phyloP scores from a whole-genome alignment of 2,797 vertebrate species.

The Parambassis ranga region DNA sequence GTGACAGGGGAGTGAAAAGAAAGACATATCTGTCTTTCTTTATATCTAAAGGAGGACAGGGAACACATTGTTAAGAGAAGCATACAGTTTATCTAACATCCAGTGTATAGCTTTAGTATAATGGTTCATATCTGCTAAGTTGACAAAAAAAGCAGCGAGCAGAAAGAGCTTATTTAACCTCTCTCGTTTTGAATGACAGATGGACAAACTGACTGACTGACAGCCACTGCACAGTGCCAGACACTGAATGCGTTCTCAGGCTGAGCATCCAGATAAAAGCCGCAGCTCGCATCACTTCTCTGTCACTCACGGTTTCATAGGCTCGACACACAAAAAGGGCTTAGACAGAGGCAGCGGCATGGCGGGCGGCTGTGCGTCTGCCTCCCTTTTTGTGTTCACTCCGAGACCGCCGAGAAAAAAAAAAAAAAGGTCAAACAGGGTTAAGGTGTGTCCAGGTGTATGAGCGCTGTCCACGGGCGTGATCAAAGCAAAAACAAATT shows the following conservation, averaged over 20 bases:
- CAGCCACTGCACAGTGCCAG: conserved; percentile 50
- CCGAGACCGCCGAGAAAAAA: neutral
- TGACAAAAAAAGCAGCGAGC: conserved; percentile 55
- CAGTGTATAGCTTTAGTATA: conserved; percentile 39
- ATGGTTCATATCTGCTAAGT: conserved; percentile 58
- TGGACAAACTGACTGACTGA: conserved; percentile 59
- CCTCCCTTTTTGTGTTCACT: conserved; percentile 3
- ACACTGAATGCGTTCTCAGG: conserved; percentile 42
- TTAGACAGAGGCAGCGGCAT: neutral
- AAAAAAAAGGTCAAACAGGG: conserved; percentile 25
- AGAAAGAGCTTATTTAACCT: conserved; percentile 43
- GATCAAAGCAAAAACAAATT: conserved; percentile 26
- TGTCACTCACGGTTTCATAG: conserved; percentile 57
- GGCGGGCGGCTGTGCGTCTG: neutral
- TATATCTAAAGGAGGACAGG: conserved; percentile 58
- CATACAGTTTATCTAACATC: conserved; percentile 65
- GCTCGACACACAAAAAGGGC: conserved; percentile 32
- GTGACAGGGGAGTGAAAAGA: conserved; percentile 39
- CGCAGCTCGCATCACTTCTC: conserved; percentile 53
- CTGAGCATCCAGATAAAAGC: conserved; percentile 70
- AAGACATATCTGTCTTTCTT: conserved; percentile 60
- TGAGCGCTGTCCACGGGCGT: neutral
- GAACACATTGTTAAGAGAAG: conserved; percentile 57
- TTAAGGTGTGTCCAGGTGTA: conserved; percentile 18
- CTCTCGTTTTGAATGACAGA: conserved; percentile 57